A percentile compares a stretch with the other conserved stretches of the same genome.
These are phyloP conservation scores for Huso huso DNA, from an alignment of 2,797 vertebrate species.

Conservation along the genomic window DNA sequence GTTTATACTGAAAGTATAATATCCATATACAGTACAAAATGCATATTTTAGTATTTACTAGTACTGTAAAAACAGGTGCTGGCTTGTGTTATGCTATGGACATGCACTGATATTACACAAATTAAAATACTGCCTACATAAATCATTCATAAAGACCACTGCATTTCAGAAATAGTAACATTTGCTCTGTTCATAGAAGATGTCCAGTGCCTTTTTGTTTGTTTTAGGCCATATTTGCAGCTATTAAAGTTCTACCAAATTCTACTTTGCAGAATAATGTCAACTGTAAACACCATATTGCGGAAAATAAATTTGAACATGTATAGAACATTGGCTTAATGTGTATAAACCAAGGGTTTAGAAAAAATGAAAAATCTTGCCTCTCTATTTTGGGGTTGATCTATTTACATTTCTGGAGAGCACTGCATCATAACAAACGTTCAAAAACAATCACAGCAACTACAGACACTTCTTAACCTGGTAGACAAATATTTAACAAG, in stretches of 20 bases:
- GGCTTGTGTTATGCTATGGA: background rate
- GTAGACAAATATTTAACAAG: too few relatives aligned
- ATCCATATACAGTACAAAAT: constrained; percentile 18
- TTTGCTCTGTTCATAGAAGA: background rate
- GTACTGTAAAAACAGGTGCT: constrained; percentile 22
- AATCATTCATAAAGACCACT: background rate
- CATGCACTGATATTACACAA: background rate
- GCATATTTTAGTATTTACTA: constrained; percentile 20
- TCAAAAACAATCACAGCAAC: too few relatives aligned
- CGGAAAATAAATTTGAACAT: too few relatives aligned
- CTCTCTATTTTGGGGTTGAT: too few relatives aligned
- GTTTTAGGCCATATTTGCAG: background rate
- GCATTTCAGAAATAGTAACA: background rate
- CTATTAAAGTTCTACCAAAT: background rate
- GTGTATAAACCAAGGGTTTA: too few relatives aligned
- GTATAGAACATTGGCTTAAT: too few relatives aligned
- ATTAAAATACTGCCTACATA: background rate
- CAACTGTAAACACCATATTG: too few relatives aligned
- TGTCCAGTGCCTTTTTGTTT: constrained; percentile 8
- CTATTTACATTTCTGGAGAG: too few relatives aligned
- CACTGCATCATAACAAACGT: too few relatives aligned
- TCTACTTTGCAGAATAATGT: too few relatives aligned
- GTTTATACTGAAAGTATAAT: constrained; percentile 12
- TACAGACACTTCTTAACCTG: too few relatives aligned
- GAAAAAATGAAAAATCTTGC: too few relatives aligned